Evolutionary conservation across 2,797 vertebrate species (phyloP).

Genomic region (Bothrops alternatus): DNA sequence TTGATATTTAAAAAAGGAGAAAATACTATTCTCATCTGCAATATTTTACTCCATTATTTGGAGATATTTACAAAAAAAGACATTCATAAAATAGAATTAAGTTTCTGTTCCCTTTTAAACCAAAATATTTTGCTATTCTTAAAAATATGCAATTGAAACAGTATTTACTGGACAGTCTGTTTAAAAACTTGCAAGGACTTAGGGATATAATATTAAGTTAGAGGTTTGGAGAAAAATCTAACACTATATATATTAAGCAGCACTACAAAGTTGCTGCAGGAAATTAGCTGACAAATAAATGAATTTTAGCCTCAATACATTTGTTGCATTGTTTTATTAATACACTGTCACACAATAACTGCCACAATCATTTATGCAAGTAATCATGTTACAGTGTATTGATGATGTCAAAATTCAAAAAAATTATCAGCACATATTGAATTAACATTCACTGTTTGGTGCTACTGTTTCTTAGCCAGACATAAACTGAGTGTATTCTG

Average conservation of each 20-base stretch:
- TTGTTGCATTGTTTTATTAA: constrained; percentile 11
- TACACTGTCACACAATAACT: not conserved
- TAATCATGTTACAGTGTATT: not conserved
- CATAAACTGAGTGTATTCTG: not conserved
- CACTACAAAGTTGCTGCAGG: not conserved
- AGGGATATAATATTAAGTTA: not conserved
- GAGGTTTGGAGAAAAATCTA: constrained; percentile 19
- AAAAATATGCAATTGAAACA: constrained; percentile 14
- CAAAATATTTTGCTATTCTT: not conserved
- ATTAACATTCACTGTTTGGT: not conserved
- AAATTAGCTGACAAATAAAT: constrained; percentile 50
- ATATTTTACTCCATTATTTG: constrained; percentile 26
- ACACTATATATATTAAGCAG: constrained; percentile 26
- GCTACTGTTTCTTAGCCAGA: not conserved
- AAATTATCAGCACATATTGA: not conserved
- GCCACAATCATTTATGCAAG: not conserved
- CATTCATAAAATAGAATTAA: constrained; percentile 18
- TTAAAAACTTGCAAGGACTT: constrained; percentile 16
- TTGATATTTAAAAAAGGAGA: constrained; percentile 13
- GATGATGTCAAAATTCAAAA: constrained; percentile 10
- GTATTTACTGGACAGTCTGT: constrained; percentile 14
- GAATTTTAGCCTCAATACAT: constrained; percentile 55
- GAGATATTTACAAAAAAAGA: constrained; percentile 25
- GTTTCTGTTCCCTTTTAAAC: constrained; percentile 44
- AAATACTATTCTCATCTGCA: constrained; percentile 24